phyloP scores from a whole-genome alignment of 2,888 invertebrate species.

The Plusia festucae region DNA sequence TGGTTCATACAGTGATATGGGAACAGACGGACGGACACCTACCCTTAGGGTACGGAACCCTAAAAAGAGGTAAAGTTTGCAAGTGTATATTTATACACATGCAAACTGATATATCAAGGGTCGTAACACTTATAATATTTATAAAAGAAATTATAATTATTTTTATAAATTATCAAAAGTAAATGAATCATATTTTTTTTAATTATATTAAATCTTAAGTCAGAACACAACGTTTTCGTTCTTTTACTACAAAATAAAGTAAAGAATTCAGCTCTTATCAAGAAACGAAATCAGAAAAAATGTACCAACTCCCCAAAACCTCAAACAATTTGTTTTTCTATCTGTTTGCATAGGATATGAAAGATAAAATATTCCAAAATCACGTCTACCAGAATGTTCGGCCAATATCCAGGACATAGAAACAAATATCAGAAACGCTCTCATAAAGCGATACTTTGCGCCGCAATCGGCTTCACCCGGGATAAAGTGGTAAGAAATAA shows the following conservation, averaged over 20 bases:
- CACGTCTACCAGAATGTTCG: neutral
- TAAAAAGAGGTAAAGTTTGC: no score
- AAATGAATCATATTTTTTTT: no score
- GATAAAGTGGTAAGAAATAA: constrained; percentile 37
- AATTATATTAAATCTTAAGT: no score
- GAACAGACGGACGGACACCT: no score
- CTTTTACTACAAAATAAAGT: constrained; percentile 34
- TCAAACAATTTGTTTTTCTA: neutral
- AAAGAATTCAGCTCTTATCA: constrained; percentile 22
- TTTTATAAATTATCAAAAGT: no score
- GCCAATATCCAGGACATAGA: constrained; percentile 3
- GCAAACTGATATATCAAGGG: no score
- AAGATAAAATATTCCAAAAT: neutral
- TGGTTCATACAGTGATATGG: no score
- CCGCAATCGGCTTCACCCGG: constrained; percentile 21
- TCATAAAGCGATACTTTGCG: constrained; percentile 14
- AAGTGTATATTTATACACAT: no score
- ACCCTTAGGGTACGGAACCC: no score
- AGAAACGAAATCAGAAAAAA: neutral
- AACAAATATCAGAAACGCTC: constrained; percentile 7
- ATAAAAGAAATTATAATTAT: no score
- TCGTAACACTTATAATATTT: no score
- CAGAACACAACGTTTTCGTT: neutral
- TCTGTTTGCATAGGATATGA: neutral
- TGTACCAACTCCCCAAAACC: no score